Percentiles rank a stretch among this genome's conserved stretches.
These are phyloP conservation scores for Mesorhabditis sp. DNA, from an alignment of 2,888 invertebrate species.

Conservation along the genomic window DNA sequence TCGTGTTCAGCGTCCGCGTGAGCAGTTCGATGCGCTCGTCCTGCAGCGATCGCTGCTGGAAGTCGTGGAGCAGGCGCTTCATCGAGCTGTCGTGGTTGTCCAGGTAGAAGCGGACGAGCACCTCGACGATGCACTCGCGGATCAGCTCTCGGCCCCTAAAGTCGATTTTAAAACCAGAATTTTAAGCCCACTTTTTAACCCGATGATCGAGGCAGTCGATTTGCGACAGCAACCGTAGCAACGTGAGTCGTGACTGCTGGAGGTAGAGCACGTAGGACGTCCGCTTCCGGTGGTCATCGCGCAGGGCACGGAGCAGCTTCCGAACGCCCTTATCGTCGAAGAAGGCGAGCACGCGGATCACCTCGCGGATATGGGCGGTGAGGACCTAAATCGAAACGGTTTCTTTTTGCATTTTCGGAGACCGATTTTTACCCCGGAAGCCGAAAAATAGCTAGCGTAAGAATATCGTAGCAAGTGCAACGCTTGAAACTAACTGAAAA, in stretches of 20 bases:
- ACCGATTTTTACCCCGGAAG: too few species aligned
- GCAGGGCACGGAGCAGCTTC: conserved; percentile 72
- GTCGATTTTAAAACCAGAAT: neutral
- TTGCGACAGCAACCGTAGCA: conserved; percentile 62
- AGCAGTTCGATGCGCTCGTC: conserved; percentile 71
- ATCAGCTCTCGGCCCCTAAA: conserved; percentile 40
- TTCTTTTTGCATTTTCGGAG: too few species aligned
- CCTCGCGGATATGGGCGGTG: conserved; percentile 61
- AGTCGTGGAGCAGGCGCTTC: conserved; percentile 75
- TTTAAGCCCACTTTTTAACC: conserved; percentile 10
- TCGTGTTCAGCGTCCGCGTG: conserved; percentile 71
- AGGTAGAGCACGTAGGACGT: conserved; percentile 80
- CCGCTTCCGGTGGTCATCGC: conserved; percentile 74
- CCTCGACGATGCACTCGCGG: conserved; percentile 49
- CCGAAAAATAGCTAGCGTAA: too few species aligned
- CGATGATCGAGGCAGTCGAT: conserved; percentile 10
- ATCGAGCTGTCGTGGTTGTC: conserved; percentile 71
- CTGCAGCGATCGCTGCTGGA: conserved; percentile 74
- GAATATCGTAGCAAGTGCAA: neutral
- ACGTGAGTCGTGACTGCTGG: conserved; percentile 74
- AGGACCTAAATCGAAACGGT: conserved; percentile 9
- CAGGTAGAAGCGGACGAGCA: conserved; percentile 45
- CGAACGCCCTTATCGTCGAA: conserved; percentile 72
- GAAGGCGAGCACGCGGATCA: conserved; percentile 73
- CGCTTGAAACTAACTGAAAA: neutral